Conservation (phyloP, 64 coral and sea anemone species). For the Montipora foliosa region DNA sequence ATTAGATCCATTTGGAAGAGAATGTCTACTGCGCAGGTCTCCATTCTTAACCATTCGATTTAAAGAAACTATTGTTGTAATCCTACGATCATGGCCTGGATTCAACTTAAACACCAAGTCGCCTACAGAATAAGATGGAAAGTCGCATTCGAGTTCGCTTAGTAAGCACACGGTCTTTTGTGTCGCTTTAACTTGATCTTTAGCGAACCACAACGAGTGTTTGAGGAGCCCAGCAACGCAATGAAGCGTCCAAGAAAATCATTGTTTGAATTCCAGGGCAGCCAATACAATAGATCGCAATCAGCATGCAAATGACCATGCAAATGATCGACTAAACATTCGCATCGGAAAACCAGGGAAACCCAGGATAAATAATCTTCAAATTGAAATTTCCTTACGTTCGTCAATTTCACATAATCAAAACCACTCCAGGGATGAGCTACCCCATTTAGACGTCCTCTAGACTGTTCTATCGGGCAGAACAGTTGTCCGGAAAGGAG, state of each 20-base stretch:
- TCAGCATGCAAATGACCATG: too few relatives aligned
- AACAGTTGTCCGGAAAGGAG: too few relatives aligned
- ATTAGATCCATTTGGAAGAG: slow-evolving; percentile 24
- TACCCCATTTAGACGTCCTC: too few relatives aligned
- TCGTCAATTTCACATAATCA: too few relatives aligned
- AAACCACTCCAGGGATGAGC: too few relatives aligned
- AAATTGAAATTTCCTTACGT: too few relatives aligned
- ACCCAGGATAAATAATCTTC: too few relatives aligned
- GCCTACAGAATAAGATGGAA: slow-evolving; percentile 14
- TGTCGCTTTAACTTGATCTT: not conserved
- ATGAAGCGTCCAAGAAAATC: slow-evolving; percentile 3
- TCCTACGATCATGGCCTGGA: slow-evolving; percentile 5
- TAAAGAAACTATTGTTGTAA: not conserved
- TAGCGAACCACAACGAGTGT: not conserved
- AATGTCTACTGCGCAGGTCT: not conserved
- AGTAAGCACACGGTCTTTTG: slow-evolving; percentile 38
- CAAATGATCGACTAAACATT: too few relatives aligned
- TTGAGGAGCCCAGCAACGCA: slow-evolving; percentile 4
- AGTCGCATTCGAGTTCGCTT: slow-evolving; percentile 27
- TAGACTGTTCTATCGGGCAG: too few relatives aligned
- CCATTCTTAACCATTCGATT: not conserved
- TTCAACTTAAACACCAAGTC: slow-evolving; percentile 45
- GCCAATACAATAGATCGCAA: too few relatives aligned
- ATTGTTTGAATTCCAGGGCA: not conserved
- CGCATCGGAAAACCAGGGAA: too few relatives aligned